Conservation (phyloP, 2,113 vertebrate species). For the Psittacara wagleri region DNA sequence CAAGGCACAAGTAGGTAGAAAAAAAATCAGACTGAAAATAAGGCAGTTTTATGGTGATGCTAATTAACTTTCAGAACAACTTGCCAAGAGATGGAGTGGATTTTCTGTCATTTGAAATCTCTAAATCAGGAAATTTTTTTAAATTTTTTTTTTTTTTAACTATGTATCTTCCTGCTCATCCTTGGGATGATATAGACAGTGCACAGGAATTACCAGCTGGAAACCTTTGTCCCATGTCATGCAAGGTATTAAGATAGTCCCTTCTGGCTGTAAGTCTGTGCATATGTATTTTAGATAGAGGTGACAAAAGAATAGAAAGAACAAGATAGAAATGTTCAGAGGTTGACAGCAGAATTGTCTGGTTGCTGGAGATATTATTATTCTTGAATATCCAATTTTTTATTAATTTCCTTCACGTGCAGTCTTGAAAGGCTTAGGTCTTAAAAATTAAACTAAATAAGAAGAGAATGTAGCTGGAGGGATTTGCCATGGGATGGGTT, state of each 20-base stretch:
- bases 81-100: not conserved
- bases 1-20: not conserved
- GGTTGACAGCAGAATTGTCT: not conserved
- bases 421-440: not conserved
- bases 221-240: not conserved
- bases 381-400: not conserved
- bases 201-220: not conserved
- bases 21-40: not conserved
- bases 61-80: slow-evolving; percentile 40
- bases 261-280: not conserved
- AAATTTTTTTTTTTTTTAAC: not conserved
- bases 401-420: not conserved
- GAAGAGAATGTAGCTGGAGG: not conserved
- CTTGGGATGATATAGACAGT: not conserved
- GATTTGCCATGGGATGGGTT: not conserved
- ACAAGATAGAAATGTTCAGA: not conserved
- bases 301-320: not conserved
- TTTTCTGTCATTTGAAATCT: slow-evolving; percentile 26
- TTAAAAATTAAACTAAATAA: not conserved
- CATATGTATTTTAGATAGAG: not conserved
- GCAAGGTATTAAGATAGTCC: not conserved
- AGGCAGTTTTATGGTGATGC: not conserved
- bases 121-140: not conserved
- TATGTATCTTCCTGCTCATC: not conserved
- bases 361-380: not conserved